A percentile compares a stretch with the other conserved stretches of the same genome.
These are phyloP conservation scores for Yponomeuta plumbellus DNA, from an alignment of 2,888 invertebrate genomes.

Conservation along the genomic window DNA sequence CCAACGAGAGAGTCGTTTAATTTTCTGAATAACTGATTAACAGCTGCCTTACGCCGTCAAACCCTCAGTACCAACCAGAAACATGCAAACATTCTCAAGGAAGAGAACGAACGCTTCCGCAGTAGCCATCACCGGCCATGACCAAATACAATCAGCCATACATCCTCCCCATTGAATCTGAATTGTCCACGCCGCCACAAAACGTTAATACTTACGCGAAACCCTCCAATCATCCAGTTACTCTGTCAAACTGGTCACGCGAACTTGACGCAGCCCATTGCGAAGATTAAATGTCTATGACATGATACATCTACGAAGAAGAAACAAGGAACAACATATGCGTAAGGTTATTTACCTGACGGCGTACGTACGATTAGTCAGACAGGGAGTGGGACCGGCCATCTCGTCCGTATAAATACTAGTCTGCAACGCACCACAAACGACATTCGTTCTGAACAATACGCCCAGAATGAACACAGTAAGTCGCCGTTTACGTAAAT, in stretches of 20 bases:
- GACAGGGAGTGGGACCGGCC: conserved; percentile 22
- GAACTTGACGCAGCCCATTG: too few relatives aligned
- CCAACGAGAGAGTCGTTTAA: too few relatives aligned
- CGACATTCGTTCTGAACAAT: conserved; percentile 36
- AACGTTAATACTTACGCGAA: background rate
- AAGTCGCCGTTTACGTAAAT: conserved; percentile 31
- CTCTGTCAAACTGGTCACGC: background rate
- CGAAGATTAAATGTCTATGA: background rate
- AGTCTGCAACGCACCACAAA: conserved; percentile 28
- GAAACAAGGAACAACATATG: background rate
- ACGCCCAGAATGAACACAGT: conserved; percentile 58
- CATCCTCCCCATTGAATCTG: background rate
- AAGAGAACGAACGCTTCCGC: background rate
- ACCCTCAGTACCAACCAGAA: background rate
- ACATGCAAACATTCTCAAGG: background rate
- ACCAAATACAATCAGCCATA: background rate
- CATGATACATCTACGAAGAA: background rate
- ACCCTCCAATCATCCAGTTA: background rate
- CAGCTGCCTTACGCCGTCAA: too few relatives aligned
- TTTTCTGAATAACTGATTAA: too few relatives aligned
- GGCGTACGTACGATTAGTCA: conserved; percentile 34
- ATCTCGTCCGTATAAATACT: conserved; percentile 43
- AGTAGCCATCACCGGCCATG: background rate
- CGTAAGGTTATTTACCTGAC: conserved; percentile 45
- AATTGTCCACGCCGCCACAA: background rate